Base-by-base conservation (phyloP, 2,113 vertebrate species). In the Colius striatus region DNA sequence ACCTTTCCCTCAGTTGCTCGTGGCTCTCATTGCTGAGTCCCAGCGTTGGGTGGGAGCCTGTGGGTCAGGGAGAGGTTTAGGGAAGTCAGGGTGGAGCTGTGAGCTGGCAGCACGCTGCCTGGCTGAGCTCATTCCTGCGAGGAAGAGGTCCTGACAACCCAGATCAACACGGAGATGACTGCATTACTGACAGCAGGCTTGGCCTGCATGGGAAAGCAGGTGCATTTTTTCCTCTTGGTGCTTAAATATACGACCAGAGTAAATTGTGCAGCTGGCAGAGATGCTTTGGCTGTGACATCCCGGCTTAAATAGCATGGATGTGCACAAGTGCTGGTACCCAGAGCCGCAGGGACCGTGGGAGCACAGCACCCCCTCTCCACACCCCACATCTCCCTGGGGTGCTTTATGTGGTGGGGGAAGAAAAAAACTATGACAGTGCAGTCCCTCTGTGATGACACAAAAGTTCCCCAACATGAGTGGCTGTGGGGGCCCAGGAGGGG, bases 131-230 rank as follows among this genome's bases (percentile, higher is more conserved):
- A 3, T 63, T 16, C 45, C 30, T 25, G 23, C 1, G 1, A 11
- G 27, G 67, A 62, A 26, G 9, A 19, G 38, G 13, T 22, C 29
- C 25, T 12, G 38, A 9, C 19, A 41, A 41, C 38, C 38, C 38
- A 32, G 30, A 22, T 22, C 55, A 78, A 71, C 3, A 4, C 4
- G 2, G 5, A 21, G 14, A 13, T n/a, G 14, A 13, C 30, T 60
- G 26, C 60, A 45, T 73, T 80, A 23, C 95, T 81, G 94, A 51
- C 85, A 92, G 48, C 12, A 16, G 61, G 72, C 71, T 80, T 2
- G 0, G 17, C 1, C 10, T 10, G 32, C 81, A 16, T 96, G 94
- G 89, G 95, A 94, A 96, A 96, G 61, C 96, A 95, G 94, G 84
- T 95, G 91, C 74, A 8, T 25, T 55, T 54, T 54, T 53, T 72